A percentile compares a stretch with the other conserved stretches of the same genome.
Conservation (phyloP, 2,113 vertebrate species). For the Excalfactoria chinensis region DNA sequence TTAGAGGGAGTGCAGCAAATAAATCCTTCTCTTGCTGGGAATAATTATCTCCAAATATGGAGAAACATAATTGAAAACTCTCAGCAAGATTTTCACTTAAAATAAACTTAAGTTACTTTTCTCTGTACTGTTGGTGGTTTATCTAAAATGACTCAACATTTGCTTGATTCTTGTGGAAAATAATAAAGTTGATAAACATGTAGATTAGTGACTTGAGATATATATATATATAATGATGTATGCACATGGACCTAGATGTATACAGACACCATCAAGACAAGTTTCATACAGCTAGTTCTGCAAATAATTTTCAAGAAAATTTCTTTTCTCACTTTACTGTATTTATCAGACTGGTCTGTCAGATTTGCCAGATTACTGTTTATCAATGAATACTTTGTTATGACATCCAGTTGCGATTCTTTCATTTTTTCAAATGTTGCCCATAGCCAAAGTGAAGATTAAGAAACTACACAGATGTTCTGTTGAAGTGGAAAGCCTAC, state of each 20-base stretch:
- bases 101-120: conserved; percentile 17
- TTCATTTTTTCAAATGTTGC: conserved; percentile 8
- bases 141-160: background rate
- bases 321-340: background rate
- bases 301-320: background rate
- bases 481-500: background rate
- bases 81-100: background rate
- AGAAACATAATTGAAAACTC: background rate
- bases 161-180: background rate
- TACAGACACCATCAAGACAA: background rate
- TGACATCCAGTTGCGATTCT: background rate
- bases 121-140: background rate
- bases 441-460: background rate
- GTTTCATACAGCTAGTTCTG: background rate
- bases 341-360: background rate
- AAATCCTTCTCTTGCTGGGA: background rate
- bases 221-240: background rate
- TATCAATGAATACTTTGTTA: background rate
- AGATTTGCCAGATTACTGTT: conserved; percentile 6
- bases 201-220: background rate
- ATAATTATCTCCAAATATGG: conserved; percentile 22
- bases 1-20: background rate
- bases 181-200: background rate
- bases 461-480: background rate
- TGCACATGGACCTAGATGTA: background rate